Base-by-base conservation (phyloP, 2,113 vertebrate species). In the Ictalurus furcatus region DNA sequence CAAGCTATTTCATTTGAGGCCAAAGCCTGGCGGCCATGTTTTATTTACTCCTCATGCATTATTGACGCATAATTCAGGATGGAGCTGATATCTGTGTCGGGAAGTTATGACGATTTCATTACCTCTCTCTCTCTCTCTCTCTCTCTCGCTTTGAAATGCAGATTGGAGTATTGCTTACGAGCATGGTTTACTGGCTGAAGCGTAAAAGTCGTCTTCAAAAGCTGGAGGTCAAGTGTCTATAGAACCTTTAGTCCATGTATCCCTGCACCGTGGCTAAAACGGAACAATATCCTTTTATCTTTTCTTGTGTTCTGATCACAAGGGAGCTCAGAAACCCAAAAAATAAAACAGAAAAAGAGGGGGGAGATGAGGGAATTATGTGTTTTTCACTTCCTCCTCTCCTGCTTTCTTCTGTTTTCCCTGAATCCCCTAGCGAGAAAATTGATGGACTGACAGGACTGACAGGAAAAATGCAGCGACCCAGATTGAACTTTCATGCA, bases 1-100 rank as follows among this genome's bases (percentile, higher is more conserved):
- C 85, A 90, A 90, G 84, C 48, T 88, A 86, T 85, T 92, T 89
- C 89, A 87, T 92, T 88, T 86, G 19, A 89, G 89, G 88, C 44
- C 91, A 89, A 92, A 94, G 90, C 92, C 91, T 92, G 92, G 89
- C 87, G 91, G 90, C 92, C 91, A 95, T 96, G 93, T 95, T 96
- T 96, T 95, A 96, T 96, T 96, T 93, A 96, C 91, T 91, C 88
- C 40, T 52, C 88, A 88, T 96, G 89, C 93, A 96, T 96, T 93
- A 95, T 96, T 96, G 90, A 96, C 80, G 28, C 89, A 67, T 93
- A 85, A 93, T 92, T 93, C 92, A 90, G 86, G 85, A 92, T 90
- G 92, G 92, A 92, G 89, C 89, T 85, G 88, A 90, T 83, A 65
- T 88, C 93, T 73, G 63, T 93, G 88, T 85, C 88, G 86, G 92